Percentiles rank a stretch among this genome's conserved stretches.
Evolutionary conservation across 2,113 vertebrate species (phyloP).

Genomic region (Cynopterus brachyotis): DNA sequence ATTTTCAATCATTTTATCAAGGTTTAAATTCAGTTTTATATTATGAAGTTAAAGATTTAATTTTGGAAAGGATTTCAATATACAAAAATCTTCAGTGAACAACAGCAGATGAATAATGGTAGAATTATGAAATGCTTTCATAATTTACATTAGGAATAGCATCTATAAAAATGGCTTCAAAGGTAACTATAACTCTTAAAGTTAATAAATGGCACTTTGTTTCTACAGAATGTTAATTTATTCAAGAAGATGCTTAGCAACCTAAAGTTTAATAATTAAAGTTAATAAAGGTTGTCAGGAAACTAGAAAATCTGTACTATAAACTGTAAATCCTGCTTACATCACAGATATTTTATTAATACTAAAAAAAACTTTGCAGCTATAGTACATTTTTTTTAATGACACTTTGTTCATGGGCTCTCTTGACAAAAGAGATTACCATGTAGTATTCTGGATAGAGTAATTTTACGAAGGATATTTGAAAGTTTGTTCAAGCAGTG

Average conservation of each 20-base stretch:
- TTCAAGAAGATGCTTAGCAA: neutral
- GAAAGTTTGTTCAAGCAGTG: neutral
- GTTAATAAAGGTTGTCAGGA: neutral
- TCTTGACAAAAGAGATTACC: neutral
- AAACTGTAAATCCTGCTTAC: neutral
- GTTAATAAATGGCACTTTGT: neutral
- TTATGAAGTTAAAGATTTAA: conserved; percentile 23
- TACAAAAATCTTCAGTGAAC: neutral
- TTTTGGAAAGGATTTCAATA: neutral
- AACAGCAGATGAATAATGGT: conserved; percentile 29
- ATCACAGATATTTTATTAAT: neutral
- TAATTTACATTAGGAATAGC: conserved; percentile 22
- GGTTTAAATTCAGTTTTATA: neutral
- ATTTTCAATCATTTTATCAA: conserved; percentile 1
- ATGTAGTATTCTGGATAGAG: neutral
- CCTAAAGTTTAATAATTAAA: neutral
- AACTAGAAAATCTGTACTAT: neutral
- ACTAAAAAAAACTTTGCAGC: neutral
- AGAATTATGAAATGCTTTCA: conserved; percentile 17
- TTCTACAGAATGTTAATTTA: conserved; percentile 30
- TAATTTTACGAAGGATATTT: conserved; percentile 14
- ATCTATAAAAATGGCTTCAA: conserved; percentile 13
- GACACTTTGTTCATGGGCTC: neutral
- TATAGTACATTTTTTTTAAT: neutral
- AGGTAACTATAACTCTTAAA: conserved; percentile 25